These are phyloP conservation scores for Cirrhinus mrigala DNA, from an alignment of 2,797 vertebrate species.

Conservation along the genomic window DNA sequence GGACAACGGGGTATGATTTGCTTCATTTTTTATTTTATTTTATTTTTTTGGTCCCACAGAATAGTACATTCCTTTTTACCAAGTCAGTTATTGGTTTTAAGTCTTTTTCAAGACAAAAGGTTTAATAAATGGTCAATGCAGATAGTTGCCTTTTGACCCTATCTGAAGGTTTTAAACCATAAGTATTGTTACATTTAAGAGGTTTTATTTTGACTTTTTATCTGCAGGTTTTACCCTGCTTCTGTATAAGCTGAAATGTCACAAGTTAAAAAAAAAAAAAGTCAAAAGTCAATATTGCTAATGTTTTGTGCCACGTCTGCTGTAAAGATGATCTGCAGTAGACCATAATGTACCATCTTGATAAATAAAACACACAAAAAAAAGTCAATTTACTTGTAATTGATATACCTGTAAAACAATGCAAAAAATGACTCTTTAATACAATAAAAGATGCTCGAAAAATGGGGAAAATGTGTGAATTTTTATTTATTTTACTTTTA, in stretches of 20 bases:
- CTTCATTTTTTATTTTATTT: neutral
- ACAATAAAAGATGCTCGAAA: neutral
- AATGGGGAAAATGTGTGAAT: neutral
- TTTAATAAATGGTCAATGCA: neutral
- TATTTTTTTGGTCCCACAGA: neutral
- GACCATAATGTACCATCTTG: neutral
- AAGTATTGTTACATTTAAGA: slow-evolving; percentile 9
- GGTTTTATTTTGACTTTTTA: slow-evolving; percentile 14
- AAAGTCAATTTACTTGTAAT: neutral
- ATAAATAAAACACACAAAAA: too few relatives aligned
- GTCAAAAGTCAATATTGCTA: neutral
- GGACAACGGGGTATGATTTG: neutral
- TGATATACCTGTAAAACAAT: neutral
- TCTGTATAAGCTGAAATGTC: neutral
- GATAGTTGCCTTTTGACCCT: neutral
- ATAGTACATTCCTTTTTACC: neutral
- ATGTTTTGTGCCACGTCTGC: neutral
- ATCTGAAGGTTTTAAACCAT: neutral
- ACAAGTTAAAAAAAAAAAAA: neutral
- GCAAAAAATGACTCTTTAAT: neutral
- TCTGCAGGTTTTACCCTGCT: neutral
- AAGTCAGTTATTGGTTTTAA: slow-evolving; percentile 3
- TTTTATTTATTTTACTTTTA: neutral
- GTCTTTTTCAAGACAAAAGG: neutral
- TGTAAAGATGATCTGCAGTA: neutral